Evolutionary conservation across 1,140 invertebrate genomes (phyloP).

Genomic region (Heliconius nattereri): DNA sequence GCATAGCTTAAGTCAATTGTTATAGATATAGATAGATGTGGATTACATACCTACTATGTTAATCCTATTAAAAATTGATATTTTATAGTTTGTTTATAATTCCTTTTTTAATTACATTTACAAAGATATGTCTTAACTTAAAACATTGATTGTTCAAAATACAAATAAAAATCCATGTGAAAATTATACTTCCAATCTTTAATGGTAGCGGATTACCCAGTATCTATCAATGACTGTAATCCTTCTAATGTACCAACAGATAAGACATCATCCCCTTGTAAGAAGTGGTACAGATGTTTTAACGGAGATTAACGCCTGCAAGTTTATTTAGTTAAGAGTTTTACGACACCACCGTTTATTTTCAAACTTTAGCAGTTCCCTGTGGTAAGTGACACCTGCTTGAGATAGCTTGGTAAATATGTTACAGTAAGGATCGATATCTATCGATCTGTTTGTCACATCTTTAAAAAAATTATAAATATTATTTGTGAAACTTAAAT

Average conservation of each 20-base stretch:
- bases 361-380: conserved; percentile 61
- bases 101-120: too few species aligned
- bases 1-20: too few species aligned
- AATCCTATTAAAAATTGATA: too few species aligned
- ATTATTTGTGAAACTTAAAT: neutral
- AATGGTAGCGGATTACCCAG: neutral
- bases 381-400: conserved; percentile 70
- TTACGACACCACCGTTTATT: conserved; percentile 71
- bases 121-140: too few species aligned
- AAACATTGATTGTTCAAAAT: too few species aligned
- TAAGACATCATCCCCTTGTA: conserved; percentile 62
- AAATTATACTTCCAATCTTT: neutral
- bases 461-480: neutral
- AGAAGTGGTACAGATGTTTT: conserved; percentile 65
- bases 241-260: conserved; percentile 45
- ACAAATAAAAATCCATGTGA: too few species aligned
- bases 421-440: neutral
- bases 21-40: too few species aligned
- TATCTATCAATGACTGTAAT: conserved; percentile 21
- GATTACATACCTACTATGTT: too few species aligned
- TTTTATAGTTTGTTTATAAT: too few species aligned
- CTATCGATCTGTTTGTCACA: too few species aligned
- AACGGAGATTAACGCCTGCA: conserved; percentile 63
- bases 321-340: conserved; percentile 77
- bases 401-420: conserved; percentile 51